Percentiles rank a stretch among this genome's conserved stretches.
These are phyloP conservation scores for Ciona savignyi DNA, from an alignment of 23 tunicate species.

Conservation along the genomic window DNA sequence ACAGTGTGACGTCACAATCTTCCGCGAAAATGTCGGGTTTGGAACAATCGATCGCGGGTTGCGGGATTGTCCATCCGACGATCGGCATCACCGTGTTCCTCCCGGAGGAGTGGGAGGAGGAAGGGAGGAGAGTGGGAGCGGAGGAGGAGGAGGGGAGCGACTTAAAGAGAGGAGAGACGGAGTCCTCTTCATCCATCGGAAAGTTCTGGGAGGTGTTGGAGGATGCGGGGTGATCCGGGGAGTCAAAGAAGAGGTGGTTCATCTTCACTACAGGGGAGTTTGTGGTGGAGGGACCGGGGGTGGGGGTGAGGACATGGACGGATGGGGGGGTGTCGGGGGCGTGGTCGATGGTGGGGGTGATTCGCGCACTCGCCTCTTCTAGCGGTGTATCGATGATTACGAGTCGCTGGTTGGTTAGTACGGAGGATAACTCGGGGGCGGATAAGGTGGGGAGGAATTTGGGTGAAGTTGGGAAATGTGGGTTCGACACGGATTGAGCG, in stretches of 20 bases:
- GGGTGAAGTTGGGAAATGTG: neutral
- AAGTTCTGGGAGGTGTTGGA: slow-evolving; percentile 48
- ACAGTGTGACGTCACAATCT: neutral
- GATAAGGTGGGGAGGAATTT: too few species aligned
- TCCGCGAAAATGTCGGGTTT: neutral
- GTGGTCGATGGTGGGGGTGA: neutral
- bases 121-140: neutral
- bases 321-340: neutral
- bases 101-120: slow-evolving; percentile 14
- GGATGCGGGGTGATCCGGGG: slow-evolving; percentile 55
- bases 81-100: slow-evolving; percentile 7
- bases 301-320: neutral
- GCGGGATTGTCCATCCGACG: neutral
- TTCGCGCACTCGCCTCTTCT: neutral
- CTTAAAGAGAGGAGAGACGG: slow-evolving; percentile 6
- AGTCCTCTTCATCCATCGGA: slow-evolving; percentile 47
- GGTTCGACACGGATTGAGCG: neutral
- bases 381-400: neutral
- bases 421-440: neutral
- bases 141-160: slow-evolving; percentile 14
- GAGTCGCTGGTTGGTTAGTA: neutral
- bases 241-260: slow-evolving; percentile 18
- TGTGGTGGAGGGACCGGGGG: neutral
- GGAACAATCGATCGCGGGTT: neutral
- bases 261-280: neutral